Percentiles rank a stretch among this genome's conserved stretches.
phyloP scores from a whole-genome alignment of 1,140 invertebrate species.

The Druon quercuslanigerum region DNA sequence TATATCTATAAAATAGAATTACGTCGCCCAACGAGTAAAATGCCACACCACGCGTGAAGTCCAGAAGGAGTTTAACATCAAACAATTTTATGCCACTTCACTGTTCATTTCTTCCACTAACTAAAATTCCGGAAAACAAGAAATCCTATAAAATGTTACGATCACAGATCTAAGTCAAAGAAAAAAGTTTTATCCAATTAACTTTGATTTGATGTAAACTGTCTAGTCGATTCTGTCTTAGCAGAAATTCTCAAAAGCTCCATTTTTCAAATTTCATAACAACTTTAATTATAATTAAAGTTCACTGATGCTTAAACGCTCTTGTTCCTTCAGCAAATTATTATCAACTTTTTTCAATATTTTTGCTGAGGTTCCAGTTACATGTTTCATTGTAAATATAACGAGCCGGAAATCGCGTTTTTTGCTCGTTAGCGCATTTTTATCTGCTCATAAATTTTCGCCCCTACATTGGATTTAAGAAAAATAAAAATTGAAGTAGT shows the following conservation, averaged over 20 bases:
- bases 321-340: too few species aligned
- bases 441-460: not conserved
- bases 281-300: too few species aligned
- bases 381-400: not conserved
- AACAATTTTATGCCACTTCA: slow-evolving; percentile 25
- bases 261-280: too few species aligned
- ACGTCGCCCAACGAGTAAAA: slow-evolving; percentile 22
- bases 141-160: not conserved
- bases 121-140: not conserved
- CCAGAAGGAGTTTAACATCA: slow-evolving; percentile 14
- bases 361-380: too few species aligned
- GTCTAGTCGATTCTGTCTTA: too few species aligned
- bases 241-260: too few species aligned
- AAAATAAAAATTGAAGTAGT: not conserved
- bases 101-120: slow-evolving; percentile 1
- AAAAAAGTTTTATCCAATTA: too few species aligned
- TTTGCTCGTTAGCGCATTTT: slow-evolving; percentile 11
- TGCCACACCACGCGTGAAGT: slow-evolving; percentile 18
- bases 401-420: not conserved
- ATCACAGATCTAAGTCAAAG: not conserved
- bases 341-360: too few species aligned
- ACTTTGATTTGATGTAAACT: too few species aligned
- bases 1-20: not conserved
- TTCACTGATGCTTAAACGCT: too few species aligned
- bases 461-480: not conserved